A percentile compares a stretch with the other conserved stretches of the same genome.
These are phyloP conservation scores for Nanorana parkeri DNA, from an alignment of 2,113 vertebrate genomes.

Conservation along the genomic window DNA sequence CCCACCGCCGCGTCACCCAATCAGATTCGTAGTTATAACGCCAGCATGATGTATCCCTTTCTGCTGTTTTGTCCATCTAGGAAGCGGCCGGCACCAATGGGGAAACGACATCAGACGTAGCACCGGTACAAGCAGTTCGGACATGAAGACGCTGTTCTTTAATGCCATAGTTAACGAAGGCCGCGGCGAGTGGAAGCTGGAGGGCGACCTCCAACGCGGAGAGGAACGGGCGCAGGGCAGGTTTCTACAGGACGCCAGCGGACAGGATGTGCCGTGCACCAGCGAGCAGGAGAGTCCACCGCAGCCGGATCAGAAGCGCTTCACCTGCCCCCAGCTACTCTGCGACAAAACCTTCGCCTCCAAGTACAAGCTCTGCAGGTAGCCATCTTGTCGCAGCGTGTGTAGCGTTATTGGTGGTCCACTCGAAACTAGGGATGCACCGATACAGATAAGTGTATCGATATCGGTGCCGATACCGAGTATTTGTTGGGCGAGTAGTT, in stretches of 20 bases:
- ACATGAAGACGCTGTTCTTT: constrained; percentile 45
- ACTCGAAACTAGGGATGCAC: no score
- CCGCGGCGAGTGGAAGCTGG: constrained; percentile 26
- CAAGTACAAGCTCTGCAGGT: constrained; percentile 99
- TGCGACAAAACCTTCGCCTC: constrained; percentile 99
- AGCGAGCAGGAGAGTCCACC: constrained; percentile 59
- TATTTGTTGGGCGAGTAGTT: no score
- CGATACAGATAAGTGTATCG: no score
- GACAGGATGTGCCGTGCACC: constrained; percentile 2
- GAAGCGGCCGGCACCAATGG: not conserved
- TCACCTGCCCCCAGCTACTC: constrained; percentile 95
- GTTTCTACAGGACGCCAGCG: not conserved
- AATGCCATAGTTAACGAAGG: constrained; percentile 7
- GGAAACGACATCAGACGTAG: constrained; percentile 9
- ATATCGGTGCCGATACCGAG: no score
- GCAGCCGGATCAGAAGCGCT: constrained; percentile 97
- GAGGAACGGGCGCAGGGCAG: not conserved
- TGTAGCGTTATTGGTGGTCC: no score
- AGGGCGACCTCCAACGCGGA: not conserved
- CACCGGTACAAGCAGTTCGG: not conserved
- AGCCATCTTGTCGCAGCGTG: constrained; percentile 52
- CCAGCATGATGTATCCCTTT: no score
- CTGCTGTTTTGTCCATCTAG: not conserved
- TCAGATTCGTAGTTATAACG: no score
- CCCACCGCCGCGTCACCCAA: no score